Evolutionary conservation across 2,113 vertebrate genomes (phyloP).

Genomic region (Hemibagrus wyckioides): DNA sequence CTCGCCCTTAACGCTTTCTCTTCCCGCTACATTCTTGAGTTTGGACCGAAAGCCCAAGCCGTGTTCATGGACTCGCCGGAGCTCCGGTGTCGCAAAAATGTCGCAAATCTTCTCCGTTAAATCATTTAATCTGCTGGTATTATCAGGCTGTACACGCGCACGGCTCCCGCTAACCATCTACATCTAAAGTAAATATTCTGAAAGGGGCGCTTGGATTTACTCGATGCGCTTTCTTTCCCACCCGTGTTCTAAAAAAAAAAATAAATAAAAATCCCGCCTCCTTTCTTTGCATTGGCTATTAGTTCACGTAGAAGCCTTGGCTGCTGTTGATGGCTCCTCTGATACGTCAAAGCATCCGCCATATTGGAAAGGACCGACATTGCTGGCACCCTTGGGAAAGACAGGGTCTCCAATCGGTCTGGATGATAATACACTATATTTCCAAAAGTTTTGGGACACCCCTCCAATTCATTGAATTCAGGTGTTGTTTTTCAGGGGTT

Average conservation of each 20-base stretch:
- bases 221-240: background rate
- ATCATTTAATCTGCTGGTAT: background rate
- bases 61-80: background rate
- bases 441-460: no score
- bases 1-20: background rate
- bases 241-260: background rate
- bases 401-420: background rate
- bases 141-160: background rate
- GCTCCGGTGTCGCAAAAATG: background rate
- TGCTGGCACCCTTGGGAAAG: no score
- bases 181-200: background rate
- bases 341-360: background rate
- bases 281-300: background rate
- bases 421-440: background rate
- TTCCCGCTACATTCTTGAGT: constrained; percentile 31
- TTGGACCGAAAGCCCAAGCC: background rate
- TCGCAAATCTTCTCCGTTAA: background rate
- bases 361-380: background rate
- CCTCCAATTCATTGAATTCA: no score
- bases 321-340: background rate
- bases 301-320: background rate
- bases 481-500: no score
- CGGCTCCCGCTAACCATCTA: background rate
- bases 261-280: background rate
- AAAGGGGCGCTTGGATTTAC: background rate